phyloP scores from a whole-genome alignment of 2,888 invertebrate species.

The Embidobia sp. region DNA sequence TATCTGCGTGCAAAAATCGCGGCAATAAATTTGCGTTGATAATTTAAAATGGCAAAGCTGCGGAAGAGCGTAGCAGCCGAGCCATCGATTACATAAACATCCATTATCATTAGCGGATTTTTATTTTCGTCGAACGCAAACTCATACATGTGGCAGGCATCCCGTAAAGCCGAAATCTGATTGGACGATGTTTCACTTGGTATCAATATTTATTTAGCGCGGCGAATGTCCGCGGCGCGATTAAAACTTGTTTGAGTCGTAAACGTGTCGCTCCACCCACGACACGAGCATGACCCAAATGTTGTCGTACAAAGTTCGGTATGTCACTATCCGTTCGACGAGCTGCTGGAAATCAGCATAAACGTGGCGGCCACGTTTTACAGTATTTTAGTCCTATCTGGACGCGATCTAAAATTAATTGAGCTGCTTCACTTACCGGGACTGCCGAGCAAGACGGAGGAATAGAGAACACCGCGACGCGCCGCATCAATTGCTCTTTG shows the following conservation, averaged over 20 bases:
- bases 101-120: conserved; percentile 62
- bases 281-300: conserved; percentile 66
- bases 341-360: conserved; percentile 57
- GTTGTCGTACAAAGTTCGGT: conserved; percentile 45
- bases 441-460: conserved; percentile 96
- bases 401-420: conserved; percentile 68
- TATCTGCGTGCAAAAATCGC: conserved; percentile 39
- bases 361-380: conserved; percentile 11
- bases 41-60: conserved; percentile 46
- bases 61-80: conserved; percentile 36
- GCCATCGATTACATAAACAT: conserved; percentile 59
- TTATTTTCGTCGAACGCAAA: conserved; percentile 55
- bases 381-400: conserved; percentile 36
- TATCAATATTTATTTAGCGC: conserved; percentile 80
- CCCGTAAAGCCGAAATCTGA: conserved; percentile 73
- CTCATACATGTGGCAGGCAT: conserved; percentile 59
- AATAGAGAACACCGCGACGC: conserved; percentile 93
- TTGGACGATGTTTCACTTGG: conserved; percentile 76
- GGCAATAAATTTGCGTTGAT: conserved; percentile 41
- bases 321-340: conserved; percentile 63
- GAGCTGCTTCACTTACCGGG: conserved; percentile 86
- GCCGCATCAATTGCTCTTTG: conserved; percentile 87
- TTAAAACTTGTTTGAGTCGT: conserved; percentile 79
- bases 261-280: conserved; percentile 77
- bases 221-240: conserved; percentile 76